Evolutionary conservation across 1,140 invertebrate species (phyloP).

Genomic region (Temnothorax curvispinosus): DNA sequence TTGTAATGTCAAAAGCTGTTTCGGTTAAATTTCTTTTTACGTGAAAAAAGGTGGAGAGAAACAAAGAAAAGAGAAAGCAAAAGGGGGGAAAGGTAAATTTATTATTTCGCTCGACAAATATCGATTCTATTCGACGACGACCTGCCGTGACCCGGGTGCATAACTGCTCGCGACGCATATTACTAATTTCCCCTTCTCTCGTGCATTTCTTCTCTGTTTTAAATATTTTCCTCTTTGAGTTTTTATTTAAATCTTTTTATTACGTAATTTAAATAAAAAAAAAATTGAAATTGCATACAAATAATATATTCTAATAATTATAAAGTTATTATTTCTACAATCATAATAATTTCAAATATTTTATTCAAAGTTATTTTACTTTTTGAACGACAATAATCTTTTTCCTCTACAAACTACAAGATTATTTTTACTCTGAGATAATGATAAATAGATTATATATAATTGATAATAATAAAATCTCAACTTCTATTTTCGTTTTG

Average conservation of each 20-base stretch:
- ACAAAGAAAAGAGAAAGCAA: neutral
- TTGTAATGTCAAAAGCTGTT: neutral
- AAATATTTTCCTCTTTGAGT: neutral
- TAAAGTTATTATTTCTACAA: no score
- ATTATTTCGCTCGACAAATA: slow-evolving; percentile 76
- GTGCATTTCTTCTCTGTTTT: neutral
- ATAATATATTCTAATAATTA: neutral
- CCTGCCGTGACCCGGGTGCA: slow-evolving; percentile 77
- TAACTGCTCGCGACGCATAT: slow-evolving; percentile 68
- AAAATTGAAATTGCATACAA: neutral
- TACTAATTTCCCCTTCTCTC: slow-evolving; percentile 49
- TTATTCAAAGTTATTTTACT: no score
- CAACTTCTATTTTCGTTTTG: neutral
- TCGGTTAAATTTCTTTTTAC: neutral
- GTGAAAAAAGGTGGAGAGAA: neutral
- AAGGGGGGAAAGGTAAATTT: slow-evolving; percentile 62
- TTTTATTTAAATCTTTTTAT: neutral
- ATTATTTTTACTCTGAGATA: neutral
- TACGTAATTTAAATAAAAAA: neutral
- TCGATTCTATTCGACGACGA: slow-evolving; percentile 75
- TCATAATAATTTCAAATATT: no score
- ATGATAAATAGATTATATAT: neutral
- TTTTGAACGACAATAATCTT: neutral
- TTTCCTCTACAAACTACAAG: neutral
- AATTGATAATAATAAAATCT: neutral